Conservation (phyloP, 2,888 invertebrate genomes). For the Netelia inedita region DNA sequence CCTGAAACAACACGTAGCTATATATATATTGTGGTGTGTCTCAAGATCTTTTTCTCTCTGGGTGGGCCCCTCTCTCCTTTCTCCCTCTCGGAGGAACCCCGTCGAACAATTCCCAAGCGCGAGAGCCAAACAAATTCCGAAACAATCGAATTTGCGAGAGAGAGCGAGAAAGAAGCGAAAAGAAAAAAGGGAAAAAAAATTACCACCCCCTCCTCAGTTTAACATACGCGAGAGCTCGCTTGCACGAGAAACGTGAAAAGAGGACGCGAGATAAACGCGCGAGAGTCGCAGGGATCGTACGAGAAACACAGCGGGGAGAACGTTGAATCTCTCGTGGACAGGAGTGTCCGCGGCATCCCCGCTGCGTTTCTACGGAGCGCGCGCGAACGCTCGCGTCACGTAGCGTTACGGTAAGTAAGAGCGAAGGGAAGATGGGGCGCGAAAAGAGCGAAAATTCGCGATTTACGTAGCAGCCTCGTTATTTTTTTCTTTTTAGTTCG, state of each 20-base stretch:
- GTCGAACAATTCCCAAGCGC: slow-evolving; percentile 53
- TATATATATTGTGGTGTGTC: slow-evolving; percentile 41
- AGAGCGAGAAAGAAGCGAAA: neutral
- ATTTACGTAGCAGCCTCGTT: no score
- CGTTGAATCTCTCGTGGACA: no score
- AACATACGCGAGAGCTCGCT: neutral
- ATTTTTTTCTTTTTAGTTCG: no score
- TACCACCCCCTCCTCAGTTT: no score
- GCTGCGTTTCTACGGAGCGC: no score
- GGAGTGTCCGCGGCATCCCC: no score
- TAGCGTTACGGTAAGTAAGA: no score
- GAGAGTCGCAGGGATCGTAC: no score
- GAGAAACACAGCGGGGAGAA: no score
- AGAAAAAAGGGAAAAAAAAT: slow-evolving; percentile 22
- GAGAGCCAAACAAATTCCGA: slow-evolving; percentile 55
- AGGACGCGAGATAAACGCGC: neutral
- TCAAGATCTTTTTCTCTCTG: slow-evolving; percentile 56
- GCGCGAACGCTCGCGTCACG: no score
- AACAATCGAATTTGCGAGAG: slow-evolving; percentile 58
- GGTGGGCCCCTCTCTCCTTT: slow-evolving; percentile 51
- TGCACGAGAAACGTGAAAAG: slow-evolving; percentile 1
- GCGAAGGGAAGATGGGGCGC: no score
- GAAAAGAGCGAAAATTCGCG: no score
- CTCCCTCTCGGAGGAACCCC: slow-evolving; percentile 6
- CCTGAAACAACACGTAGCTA: slow-evolving; percentile 5